Evolutionary conservation across 2,113 vertebrate genomes (phyloP).

Genomic region (Caracal caracal): DNA sequence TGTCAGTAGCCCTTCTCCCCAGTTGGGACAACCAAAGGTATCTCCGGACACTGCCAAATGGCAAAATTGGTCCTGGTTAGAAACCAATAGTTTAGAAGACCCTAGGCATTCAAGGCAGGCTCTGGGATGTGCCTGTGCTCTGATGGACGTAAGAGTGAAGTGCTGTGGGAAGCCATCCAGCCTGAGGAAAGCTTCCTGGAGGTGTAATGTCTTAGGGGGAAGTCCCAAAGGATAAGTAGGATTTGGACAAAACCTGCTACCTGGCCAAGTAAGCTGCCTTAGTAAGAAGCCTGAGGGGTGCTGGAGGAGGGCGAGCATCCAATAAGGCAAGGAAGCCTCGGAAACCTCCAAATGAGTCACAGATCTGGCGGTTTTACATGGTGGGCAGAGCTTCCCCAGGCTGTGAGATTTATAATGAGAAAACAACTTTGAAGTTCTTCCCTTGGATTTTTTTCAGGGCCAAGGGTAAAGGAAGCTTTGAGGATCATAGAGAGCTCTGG

Average conservation of each 20-base stretch:
- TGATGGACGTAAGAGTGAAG: not conserved
- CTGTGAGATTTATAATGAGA: conserved; percentile 37
- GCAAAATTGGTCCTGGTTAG: not conserved
- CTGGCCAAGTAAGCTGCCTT: not conserved
- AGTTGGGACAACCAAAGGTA: not conserved
- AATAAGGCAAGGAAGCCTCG: not conserved
- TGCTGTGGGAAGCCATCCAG: not conserved
- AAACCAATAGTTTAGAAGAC: not conserved
- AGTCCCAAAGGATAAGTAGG: not conserved
- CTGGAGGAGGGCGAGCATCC: not conserved
- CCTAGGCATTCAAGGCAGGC: not conserved
- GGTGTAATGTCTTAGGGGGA: not conserved
- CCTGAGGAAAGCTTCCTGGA: not conserved
- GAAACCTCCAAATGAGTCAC: conserved; percentile 3
- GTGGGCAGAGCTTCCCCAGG: conserved; percentile 1
- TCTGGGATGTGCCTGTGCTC: not conserved
- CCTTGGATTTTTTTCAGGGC: not conserved
- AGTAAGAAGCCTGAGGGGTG: not conserved
- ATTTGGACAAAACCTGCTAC: not conserved
- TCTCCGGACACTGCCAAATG: not conserved
- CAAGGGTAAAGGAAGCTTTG: not conserved
- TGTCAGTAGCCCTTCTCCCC: not conserved
- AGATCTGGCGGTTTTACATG: conserved; percentile 36
- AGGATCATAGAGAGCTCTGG: not conserved
- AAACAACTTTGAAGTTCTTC: conserved; percentile 55